Conservation (phyloP, 2,113 vertebrate species). For the Lampris incognitus region DNA sequence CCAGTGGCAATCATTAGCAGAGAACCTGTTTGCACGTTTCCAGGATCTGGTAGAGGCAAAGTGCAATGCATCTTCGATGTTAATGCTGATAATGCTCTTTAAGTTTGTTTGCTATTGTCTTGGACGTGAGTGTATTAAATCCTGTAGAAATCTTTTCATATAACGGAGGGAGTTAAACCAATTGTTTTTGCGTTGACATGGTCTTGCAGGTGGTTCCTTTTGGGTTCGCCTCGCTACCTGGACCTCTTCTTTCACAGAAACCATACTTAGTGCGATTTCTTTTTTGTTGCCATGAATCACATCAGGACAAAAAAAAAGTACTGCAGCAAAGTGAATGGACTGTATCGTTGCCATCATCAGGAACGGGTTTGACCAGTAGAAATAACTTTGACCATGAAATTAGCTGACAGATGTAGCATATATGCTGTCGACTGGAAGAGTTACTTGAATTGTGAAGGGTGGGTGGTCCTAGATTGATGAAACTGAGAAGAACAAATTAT, state of each 20-base stretch:
- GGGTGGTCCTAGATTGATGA: not conserved
- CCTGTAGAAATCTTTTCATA: constrained; percentile 41
- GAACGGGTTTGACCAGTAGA: constrained; percentile 42
- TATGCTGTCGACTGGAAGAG: constrained; percentile 34
- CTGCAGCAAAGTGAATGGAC: constrained; percentile 14
- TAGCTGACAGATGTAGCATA: constrained; percentile 65
- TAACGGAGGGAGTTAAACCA: constrained; percentile 43
- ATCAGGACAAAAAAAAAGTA: constrained; percentile 19
- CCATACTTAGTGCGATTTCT: constrained; percentile 26
- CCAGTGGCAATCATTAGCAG: constrained; percentile 49
- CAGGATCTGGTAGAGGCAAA: constrained; percentile 54
- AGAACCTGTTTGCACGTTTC: constrained; percentile 64
- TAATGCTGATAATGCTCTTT: constrained; percentile 36
- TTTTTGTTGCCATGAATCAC: constrained; percentile 13
- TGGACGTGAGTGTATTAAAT: constrained; percentile 51
- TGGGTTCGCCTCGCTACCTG: constrained; percentile 31
- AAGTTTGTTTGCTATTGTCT: constrained; percentile 49
- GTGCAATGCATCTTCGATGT: constrained; percentile 36
- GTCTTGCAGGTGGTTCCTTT: constrained; percentile 31
- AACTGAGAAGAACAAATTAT: not conserved
- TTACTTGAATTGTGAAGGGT: constrained; percentile 1
- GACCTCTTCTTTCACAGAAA: constrained; percentile 13
- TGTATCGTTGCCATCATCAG: constrained; percentile 56
- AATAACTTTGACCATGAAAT: constrained; percentile 41
- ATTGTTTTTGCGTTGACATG: constrained; percentile 37